Conservation (phyloP, 2,113 vertebrate species). For the Nothobranchius furzeri region DNA sequence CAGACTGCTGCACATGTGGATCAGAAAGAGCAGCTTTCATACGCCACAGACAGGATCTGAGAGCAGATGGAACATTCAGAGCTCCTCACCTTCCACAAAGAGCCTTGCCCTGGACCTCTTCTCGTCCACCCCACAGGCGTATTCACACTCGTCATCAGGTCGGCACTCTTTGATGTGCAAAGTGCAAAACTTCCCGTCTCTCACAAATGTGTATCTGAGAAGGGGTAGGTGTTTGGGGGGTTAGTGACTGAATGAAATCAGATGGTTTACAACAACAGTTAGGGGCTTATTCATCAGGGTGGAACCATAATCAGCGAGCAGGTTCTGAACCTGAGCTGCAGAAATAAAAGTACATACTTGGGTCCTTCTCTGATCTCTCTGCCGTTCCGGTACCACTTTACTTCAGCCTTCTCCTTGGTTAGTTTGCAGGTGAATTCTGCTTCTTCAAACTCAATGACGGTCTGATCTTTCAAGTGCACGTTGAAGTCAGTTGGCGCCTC, state of each 20-base stretch:
- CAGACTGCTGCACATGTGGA: too few relatives aligned
- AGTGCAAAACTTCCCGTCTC: slow-evolving; percentile 88
- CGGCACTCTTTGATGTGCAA: slow-evolving; percentile 94
- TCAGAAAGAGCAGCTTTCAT: too few relatives aligned
- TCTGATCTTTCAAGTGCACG: slow-evolving; percentile 90
- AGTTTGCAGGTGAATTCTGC: slow-evolving; percentile 93
- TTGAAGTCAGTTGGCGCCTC: slow-evolving; percentile 95
- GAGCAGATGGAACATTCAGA: not conserved
- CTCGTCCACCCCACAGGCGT: slow-evolving; percentile 94
- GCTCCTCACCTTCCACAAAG: slow-evolving; percentile 91
- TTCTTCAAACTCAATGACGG: slow-evolving; percentile 94
- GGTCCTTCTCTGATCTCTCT: slow-evolving; percentile 95
- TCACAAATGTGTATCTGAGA: slow-evolving; percentile 90
- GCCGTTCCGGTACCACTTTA: slow-evolving; percentile 96
- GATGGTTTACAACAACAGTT: not conserved
- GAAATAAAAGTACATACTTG: slow-evolving; percentile 75
- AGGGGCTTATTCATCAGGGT: too few relatives aligned
- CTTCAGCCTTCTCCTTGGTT: slow-evolving; percentile 93
- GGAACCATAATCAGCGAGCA: too few relatives aligned
- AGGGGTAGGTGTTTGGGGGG: not conserved
- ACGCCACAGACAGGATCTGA: too few relatives aligned
- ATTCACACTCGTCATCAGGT: slow-evolving; percentile 97
- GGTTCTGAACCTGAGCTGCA: not conserved
- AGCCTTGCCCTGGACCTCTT: slow-evolving; percentile 92
- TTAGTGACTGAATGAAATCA: too few relatives aligned